A percentile compares a stretch with the other conserved stretches of the same genome.
Conservation (phyloP, 2,888 invertebrate genomes). For the Cancer borealis region DNA sequence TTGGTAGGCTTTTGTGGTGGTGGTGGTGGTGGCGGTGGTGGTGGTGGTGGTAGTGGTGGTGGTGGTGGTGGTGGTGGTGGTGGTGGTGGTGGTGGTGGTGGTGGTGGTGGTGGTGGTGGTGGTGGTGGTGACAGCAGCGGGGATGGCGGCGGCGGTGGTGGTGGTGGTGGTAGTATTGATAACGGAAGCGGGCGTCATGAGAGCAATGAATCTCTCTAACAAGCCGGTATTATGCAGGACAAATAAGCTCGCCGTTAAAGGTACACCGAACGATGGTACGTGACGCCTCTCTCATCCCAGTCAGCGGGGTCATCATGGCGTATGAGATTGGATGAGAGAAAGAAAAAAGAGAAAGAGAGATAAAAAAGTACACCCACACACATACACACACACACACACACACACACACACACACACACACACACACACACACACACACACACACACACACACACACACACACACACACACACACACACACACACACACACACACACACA, state of each 20-base stretch:
- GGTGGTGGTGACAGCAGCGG: not conserved
- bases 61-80: not conserved
- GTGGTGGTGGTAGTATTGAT: not conserved
- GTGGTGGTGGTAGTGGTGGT: not conserved
- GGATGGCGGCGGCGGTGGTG: not conserved
- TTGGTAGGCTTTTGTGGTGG: not conserved
- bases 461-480: no score
- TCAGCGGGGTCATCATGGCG: no score
- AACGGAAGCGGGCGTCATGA: not conserved
- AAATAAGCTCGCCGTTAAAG: slow-evolving; percentile 6
- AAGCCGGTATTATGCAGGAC: not conserved
- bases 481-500: no score
- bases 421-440: no score
- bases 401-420: no score
- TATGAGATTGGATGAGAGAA: not conserved
- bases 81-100: not conserved
- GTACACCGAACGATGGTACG: no score
- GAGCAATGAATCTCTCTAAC: not conserved
- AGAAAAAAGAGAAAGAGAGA: slow-evolving; percentile 20
- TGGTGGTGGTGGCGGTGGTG: not conserved
- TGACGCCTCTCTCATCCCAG: not conserved
- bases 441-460: no score
- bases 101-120: not conserved
- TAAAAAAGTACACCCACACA: not conserved
- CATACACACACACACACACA: no score